These are phyloP conservation scores for Elgaria multicarinata DNA, from an alignment of 2,113 vertebrate genomes.

Conservation along the genomic window DNA sequence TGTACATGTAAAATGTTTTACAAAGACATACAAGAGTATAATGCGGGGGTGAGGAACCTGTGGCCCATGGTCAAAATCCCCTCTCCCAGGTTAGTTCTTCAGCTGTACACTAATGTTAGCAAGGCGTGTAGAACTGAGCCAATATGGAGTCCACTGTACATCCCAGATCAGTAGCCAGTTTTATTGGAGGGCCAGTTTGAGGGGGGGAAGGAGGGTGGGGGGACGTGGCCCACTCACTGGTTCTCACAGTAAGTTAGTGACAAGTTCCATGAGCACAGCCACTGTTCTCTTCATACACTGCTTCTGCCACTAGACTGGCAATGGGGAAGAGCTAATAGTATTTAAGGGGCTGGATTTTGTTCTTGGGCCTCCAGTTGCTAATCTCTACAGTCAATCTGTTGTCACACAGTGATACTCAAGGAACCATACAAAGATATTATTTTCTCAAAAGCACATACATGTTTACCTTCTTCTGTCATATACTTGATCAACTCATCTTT, in stretches of 20 bases:
- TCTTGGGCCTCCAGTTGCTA: background rate
- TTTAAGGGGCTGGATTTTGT: background rate
- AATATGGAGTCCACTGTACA: background rate
- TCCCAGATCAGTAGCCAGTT: background rate
- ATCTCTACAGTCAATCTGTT: no score
- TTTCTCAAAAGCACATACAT: slow-evolving; percentile 37
- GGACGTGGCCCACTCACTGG: background rate
- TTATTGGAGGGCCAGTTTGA: background rate
- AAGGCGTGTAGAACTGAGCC: background rate
- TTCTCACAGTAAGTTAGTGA: background rate
- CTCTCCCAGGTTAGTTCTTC: background rate
- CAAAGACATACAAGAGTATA: background rate
- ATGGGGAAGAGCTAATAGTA: background rate
- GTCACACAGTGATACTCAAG: background rate
- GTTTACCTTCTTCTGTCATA: slow-evolving; percentile 92
- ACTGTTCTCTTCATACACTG: background rate
- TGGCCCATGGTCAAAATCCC: background rate
- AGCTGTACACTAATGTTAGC: background rate
- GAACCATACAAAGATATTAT: slow-evolving; percentile 23
- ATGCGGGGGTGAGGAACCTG: background rate
- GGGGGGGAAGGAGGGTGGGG: background rate
- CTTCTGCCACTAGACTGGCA: background rate
- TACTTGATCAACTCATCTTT: slow-evolving; percentile 85
- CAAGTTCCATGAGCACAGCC: background rate
- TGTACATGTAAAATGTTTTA: background rate